phyloP scores from a whole-genome alignment of 1,140 invertebrate species.

The Spodoptera litura region DNA sequence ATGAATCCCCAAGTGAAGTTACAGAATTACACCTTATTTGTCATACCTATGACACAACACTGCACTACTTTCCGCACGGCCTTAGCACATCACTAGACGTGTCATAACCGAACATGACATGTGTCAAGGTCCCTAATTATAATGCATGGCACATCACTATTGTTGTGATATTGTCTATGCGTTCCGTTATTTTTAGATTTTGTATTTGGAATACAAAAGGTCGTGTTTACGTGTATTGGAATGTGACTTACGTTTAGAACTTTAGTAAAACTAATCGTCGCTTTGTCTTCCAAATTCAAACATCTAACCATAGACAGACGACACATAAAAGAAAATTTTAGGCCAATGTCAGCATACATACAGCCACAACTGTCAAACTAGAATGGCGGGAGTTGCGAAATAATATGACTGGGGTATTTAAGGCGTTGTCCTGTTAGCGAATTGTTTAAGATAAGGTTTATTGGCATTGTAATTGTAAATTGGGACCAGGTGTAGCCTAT shows the following conservation, averaged over 20 bases:
- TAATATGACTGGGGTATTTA: neutral
- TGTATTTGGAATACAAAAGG: conserved; percentile 7
- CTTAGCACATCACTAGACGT: conserved; percentile 17
- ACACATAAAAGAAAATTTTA: conserved; percentile 12
- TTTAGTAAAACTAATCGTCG: neutral
- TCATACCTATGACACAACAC: neutral
- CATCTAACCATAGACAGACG: neutral
- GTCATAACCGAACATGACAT: conserved; percentile 7
- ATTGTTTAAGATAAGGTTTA: conserved; percentile 14
- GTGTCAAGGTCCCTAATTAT: conserved; percentile 17
- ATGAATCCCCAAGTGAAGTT: too few species aligned
- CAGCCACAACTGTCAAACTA: conserved; percentile 17
- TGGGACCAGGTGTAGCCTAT: neutral
- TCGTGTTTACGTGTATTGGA: too few species aligned
- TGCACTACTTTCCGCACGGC: neutral
- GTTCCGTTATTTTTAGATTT: neutral
- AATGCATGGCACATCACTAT: conserved; percentile 31
- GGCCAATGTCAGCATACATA: conserved; percentile 13
- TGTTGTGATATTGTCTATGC: neutral
- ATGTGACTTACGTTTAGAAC: too few species aligned
- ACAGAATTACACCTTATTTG: too few species aligned
- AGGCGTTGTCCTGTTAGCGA: conserved; percentile 15
- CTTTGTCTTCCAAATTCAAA: conserved; percentile 11
- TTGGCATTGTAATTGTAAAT: conserved; percentile 25
- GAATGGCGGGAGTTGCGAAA: conserved; percentile 21